Conservation (phyloP, 2,888 invertebrate genomes). For the Liodrosophila aerea region DNA sequence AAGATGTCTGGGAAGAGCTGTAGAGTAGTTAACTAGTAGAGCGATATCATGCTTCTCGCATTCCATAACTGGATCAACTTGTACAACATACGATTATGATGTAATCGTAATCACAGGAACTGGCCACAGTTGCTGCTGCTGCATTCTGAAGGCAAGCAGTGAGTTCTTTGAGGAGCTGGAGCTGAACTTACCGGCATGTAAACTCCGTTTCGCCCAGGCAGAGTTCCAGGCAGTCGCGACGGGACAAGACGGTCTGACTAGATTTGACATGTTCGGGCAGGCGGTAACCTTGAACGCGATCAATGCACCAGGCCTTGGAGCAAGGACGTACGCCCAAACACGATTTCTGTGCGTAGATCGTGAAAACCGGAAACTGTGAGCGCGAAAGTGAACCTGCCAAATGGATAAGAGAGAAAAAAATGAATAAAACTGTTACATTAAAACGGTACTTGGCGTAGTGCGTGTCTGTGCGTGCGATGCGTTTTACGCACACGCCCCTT, state of each 20-base stretch:
- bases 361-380: constrained; percentile 97
- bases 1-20: background rate
- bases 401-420: constrained; percentile 22
- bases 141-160: too few species aligned
- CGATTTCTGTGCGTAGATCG: constrained; percentile 97
- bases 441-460: constrained; percentile 32
- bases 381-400: constrained; percentile 92
- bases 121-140: too few species aligned
- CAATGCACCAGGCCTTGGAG: constrained; percentile 96
- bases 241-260: constrained; percentile 89
- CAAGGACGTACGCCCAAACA: constrained; percentile 95
- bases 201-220: constrained; percentile 96
- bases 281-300: constrained; percentile 94
- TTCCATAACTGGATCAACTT: constrained; percentile 29
- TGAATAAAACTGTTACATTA: constrained; percentile 40
- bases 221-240: constrained; percentile 94
- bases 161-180: too few species aligned
- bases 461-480: constrained; percentile 49
- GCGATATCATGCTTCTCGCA: constrained; percentile 3
- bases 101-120: constrained; percentile 23
- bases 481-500: constrained; percentile 76
- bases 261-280: constrained; percentile 90
- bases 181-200: constrained; percentile 93
- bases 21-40: background rate
- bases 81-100: constrained; percentile 18